Evolutionary conservation across 2,888 invertebrate genomes (phyloP), one percentile per base, ranked within the genome.

Genomic region (Tuta absoluta): DNA sequence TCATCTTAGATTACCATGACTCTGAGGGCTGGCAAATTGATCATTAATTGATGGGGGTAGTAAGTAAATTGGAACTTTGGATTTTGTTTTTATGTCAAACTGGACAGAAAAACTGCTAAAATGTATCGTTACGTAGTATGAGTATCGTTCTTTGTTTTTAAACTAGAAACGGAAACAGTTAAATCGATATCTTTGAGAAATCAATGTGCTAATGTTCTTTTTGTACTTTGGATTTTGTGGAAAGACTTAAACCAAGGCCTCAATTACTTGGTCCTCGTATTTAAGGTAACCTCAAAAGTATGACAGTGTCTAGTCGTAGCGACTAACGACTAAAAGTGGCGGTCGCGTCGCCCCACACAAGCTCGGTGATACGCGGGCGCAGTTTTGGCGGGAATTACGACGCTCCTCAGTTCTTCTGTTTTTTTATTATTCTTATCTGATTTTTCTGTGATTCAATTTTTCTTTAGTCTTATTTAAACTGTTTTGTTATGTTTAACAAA

Each of bases 331-430:
- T 17, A 19, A 19, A 53, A 53, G 37, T 63, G 61, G 59, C 63
- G 41, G 65, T 63, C 65, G 48, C 56, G 19, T 75, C 65, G 75
- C 80, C 82, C 87, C 90, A 87, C 89, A 91, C 91, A 91, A 91
- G 91, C 89, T 89, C 82, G 91, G 91, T 90, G 87, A 91, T 90
- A 91, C 91, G 91, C 74, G 91, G 91, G 86, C 86, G 85, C 90
- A 91, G 91, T 91, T 90, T 83, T 86, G 86, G 87, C 75, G 90
- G 90, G 85, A 87, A 80, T 14, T 72, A 85, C 88, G 75, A 81
- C 91, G 85, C 73, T 76, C 78, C 79, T 76, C 77, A 67, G 69
- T 67, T 69, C 71, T 66, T 69, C 66, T 66, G 48, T 67, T 64
- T 66, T 61, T 65, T 51, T 64, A 1, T 48, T 14, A 2, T 48